These are phyloP conservation scores for Octopus sinensis DNA, from an alignment of 1,140 invertebrate species.

Conservation along the genomic window DNA sequence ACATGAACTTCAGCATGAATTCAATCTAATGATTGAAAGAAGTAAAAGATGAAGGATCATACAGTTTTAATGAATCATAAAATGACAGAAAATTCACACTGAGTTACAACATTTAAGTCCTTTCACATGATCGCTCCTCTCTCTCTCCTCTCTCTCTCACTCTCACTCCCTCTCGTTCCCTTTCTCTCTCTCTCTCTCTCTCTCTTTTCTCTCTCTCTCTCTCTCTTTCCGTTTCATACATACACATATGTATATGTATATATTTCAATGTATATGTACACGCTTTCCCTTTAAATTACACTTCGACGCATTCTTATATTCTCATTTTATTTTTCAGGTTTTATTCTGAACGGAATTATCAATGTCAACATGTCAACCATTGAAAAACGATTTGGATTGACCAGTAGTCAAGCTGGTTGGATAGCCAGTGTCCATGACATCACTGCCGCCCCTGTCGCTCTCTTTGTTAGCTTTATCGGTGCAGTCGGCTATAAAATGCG, in stretches of 20 bases:
- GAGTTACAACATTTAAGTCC: no score
- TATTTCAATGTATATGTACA: not conserved
- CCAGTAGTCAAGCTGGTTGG: constrained; percentile 70
- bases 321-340: constrained; percentile 59
- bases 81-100: no score
- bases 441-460: constrained; percentile 72
- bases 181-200: not conserved
- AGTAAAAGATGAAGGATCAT: no score
- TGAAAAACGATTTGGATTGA: constrained; percentile 73
- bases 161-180: not conserved
- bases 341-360: constrained; percentile 81
- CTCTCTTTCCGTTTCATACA: not conserved
- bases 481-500: constrained; percentile 72
- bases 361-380: constrained; percentile 83
- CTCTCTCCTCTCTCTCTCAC: not conserved
- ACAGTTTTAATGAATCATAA: no score
- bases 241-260: not conserved
- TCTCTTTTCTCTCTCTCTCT: not conserved
- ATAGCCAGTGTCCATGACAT: constrained; percentile 77
- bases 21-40: no score
- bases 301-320: no score
- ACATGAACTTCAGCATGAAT: no score
- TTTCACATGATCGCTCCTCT: not conserved
- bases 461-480: constrained; percentile 63
- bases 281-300: not conserved